These are phyloP conservation scores for Sparus aurata DNA, from an alignment of 2,797 vertebrate species.

Conservation along the genomic window DNA sequence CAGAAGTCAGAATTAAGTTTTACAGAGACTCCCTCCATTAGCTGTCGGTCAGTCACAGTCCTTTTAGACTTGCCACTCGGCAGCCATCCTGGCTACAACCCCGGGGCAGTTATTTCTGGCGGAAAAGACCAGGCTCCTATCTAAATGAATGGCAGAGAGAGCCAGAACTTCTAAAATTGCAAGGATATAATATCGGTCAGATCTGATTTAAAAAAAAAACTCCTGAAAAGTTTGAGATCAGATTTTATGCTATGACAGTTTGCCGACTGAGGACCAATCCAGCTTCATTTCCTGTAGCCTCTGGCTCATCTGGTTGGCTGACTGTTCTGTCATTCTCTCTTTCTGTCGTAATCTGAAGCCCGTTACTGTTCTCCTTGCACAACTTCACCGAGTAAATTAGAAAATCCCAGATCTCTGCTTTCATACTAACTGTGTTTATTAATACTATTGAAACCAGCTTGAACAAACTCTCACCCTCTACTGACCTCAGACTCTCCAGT, in stretches of 20 bases:
- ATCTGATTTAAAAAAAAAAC: no score
- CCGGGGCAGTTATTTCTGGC: no score
- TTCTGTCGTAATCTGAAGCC: neutral
- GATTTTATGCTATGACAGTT: neutral
- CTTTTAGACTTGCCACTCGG: neutral
- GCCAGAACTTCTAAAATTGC: neutral
- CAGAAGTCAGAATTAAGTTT: neutral
- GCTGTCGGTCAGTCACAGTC: slow-evolving; percentile 10
- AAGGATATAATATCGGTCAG: no score
- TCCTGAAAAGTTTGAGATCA: no score
- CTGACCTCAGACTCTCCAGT: no score
- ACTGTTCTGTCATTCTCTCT: neutral
- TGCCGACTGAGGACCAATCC: neutral
- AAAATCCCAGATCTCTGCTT: no score
- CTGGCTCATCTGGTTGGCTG: neutral
- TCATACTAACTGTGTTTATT: no score
- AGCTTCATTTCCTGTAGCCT: neutral
- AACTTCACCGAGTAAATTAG: no score
- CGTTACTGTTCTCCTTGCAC: neutral
- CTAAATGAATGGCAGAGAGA: no score
- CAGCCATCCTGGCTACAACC: neutral
- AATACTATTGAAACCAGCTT: no score
- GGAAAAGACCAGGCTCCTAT: no score
- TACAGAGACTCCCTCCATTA: neutral
- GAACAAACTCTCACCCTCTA: no score